Conservation (phyloP, 1,140 invertebrate species). For the Bombus confusus region DNA sequence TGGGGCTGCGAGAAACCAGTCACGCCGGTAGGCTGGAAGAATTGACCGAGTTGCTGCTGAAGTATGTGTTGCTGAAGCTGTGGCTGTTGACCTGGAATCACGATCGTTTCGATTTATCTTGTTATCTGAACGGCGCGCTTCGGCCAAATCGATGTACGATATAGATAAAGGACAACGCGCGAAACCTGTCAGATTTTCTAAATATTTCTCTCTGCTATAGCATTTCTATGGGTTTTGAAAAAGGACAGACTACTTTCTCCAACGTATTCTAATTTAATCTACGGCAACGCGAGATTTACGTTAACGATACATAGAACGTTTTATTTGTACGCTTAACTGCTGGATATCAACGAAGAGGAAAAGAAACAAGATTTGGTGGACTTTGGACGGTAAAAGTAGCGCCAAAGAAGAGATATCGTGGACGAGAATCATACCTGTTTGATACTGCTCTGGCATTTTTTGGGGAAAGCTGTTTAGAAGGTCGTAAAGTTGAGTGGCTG, state of each 20-base stretch:
- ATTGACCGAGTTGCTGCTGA: slow-evolving; percentile 78
- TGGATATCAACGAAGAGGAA: too few species aligned
- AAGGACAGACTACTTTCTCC: not conserved
- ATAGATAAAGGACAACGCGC: not conserved
- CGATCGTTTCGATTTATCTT: not conserved
- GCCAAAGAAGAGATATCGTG: too few species aligned
- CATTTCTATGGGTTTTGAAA: too few species aligned
- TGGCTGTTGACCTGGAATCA: slow-evolving; percentile 73
- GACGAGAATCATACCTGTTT: slow-evolving; percentile 46
- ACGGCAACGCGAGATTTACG: too few species aligned
- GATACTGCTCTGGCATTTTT: slow-evolving; percentile 80
- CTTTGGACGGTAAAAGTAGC: not conserved
- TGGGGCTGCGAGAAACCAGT: slow-evolving; percentile 79
- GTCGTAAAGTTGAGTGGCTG: slow-evolving; percentile 83
- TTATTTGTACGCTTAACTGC: too few species aligned
- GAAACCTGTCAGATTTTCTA: not conserved
- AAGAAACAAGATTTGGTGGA: not conserved
- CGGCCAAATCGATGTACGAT: not conserved
- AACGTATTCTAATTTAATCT: not conserved
- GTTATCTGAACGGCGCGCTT: not conserved
- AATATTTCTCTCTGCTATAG: too few species aligned
- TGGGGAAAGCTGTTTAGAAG: slow-evolving; percentile 82
- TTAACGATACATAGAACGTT: too few species aligned
- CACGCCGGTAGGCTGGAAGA: slow-evolving; percentile 64
- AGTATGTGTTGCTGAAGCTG: slow-evolving; percentile 81